phyloP scores from a whole-genome alignment of 1,140 invertebrate species.

The Scaptodrosophila lebanonensis region DNA sequence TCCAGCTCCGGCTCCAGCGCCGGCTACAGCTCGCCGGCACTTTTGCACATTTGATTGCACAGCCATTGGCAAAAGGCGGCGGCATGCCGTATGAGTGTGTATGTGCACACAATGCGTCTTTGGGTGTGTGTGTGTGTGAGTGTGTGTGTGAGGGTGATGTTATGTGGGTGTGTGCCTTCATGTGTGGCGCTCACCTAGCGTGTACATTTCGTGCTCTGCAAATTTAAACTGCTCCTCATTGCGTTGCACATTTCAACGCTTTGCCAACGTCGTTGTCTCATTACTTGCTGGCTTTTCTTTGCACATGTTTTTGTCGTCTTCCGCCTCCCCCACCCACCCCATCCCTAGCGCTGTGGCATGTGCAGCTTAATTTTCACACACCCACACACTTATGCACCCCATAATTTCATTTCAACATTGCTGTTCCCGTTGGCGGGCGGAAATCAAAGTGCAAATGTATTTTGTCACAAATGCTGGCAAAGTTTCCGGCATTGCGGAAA shows the following conservation, averaged over 20 bases:
- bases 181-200: constrained; percentile 17
- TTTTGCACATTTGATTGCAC: constrained; percentile 60
- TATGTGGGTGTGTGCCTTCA: constrained; percentile 22
- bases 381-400: too few relatives aligned
- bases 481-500: constrained; percentile 49
- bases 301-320: constrained; percentile 42
- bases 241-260: background rate
- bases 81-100: too few relatives aligned
- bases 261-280: background rate
- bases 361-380: too few relatives aligned
- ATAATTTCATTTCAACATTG: too few relatives aligned
- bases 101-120: constrained; percentile 13
- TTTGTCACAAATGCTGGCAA: constrained; percentile 56
- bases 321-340: constrained; percentile 21
- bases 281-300: constrained; percentile 29
- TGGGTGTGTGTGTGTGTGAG: background rate
- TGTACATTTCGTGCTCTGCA: constrained; percentile 19
- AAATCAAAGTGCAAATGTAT: constrained; percentile 67
- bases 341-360: too few relatives aligned
- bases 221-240: constrained; percentile 1
- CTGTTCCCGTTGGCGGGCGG: too few relatives aligned
- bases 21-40: constrained; percentile 11
- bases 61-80: constrained; percentile 55
- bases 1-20: constrained; percentile 26
- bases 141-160: background rate